phyloP scores from a whole-genome alignment of 2,888 invertebrate genomes.

The Panzeria rudis region DNA sequence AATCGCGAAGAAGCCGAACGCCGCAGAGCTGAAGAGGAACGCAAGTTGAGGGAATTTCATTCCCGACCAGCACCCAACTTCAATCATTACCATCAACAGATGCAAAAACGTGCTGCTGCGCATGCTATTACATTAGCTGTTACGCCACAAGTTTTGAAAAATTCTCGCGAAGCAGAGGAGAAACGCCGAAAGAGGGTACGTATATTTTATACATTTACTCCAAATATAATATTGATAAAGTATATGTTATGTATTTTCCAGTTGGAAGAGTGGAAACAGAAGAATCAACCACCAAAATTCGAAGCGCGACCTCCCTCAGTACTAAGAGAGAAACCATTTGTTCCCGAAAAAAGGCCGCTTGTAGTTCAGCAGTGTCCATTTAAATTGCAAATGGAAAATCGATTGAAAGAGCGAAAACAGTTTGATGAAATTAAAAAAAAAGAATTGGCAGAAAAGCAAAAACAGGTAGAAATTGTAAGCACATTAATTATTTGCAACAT shows the following conservation, averaged over 20 bases:
- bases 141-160: conserved; percentile 80
- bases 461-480: conserved; percentile 78
- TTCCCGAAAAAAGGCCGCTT: conserved; percentile 74
- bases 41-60: conserved; percentile 80
- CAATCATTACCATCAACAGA: conserved; percentile 69
- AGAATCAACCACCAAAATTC: conserved; percentile 74
- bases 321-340: conserved; percentile 77
- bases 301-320: conserved; percentile 72
- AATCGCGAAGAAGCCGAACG: conserved; percentile 76
- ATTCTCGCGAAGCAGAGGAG: conserved; percentile 75
- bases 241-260: conserved; percentile 41
- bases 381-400: conserved; percentile 78
- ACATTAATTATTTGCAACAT: conserved; percentile 29
- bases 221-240: not conserved
- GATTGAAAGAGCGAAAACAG: conserved; percentile 79
- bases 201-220: not conserved
- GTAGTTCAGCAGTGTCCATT: conserved; percentile 78
- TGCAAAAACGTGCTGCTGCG: conserved; percentile 64
- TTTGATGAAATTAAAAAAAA: conserved; percentile 77
- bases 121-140: conserved; percentile 77
- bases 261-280: conserved; percentile 75
- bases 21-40: conserved; percentile 78
- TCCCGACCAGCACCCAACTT: conserved; percentile 82
- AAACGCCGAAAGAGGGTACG: conserved; percentile 76
- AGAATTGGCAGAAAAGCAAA: conserved; percentile 77